Base-by-base conservation (phyloP, 2,888 invertebrate species). In the Vandiemenella viatica region DNA sequence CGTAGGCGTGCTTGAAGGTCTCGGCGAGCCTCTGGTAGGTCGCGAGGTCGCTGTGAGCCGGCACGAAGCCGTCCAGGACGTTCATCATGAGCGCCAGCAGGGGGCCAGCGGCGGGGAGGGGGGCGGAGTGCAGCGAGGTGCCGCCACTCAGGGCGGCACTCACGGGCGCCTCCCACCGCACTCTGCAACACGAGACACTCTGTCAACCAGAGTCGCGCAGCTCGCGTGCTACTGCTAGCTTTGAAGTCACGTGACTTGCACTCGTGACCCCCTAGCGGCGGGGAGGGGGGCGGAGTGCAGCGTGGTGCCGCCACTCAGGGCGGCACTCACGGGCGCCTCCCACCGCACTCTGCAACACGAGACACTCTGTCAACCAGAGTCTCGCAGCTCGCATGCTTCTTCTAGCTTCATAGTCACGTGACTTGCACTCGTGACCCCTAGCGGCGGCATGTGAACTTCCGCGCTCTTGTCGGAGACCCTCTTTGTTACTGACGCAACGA, bases 1-100 rank as follows among this genome's bases (percentile, higher is more conserved):
- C 93, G 65, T 85, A 93, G 16, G 84, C 92, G 69, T 82, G 93
- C 65, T 97, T 97, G 67, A 91, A 87, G 4, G 85, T 76, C 64
- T 97, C 96, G 7, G 86, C 71, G 55, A 91, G 71, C 54, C 88
- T 77, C 59, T 96, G 96, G 73, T 84, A 84, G 21, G 76, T 74
- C 19, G 57, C 58, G 7, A 65, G 56, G 8, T 49, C 21, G 20
- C 44, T 51, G 55, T 53, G 43, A 58, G 61, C 58, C 45, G 56
- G 50, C 13, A 55, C 4, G 67, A 72, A 76, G 10, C 69, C 73
- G 46, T 75, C 73, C 58, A 92, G 68, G 56, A 92, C 75, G 62
- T 89, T 87, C 55, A 95, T 65, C 52, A 93, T 84, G 61, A 88
- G 82, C 0, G 80, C 76, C 26, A 93, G 68, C 7, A 92, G 74